These are phyloP conservation scores for Drosophila kambysellisi DNA, from an alignment of 2,888 invertebrate genomes.

Conservation along the genomic window DNA sequence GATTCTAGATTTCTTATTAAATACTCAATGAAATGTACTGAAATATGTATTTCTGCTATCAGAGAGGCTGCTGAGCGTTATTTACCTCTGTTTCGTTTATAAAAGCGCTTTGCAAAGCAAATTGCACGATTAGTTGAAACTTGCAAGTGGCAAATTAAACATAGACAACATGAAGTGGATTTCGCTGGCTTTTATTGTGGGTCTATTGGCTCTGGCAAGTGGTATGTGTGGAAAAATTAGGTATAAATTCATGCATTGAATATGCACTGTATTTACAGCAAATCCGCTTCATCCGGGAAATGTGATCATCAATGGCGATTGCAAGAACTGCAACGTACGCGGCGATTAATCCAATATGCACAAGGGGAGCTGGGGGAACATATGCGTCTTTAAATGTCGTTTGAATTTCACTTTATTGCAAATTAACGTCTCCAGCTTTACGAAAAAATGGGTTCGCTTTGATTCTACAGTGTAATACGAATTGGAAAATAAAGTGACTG, in stretches of 20 bases:
- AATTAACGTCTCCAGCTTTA: not conserved
- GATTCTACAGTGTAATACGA: not conserved
- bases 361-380: not conserved
- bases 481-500: not conserved
- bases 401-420: not conserved
- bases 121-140: not conserved
- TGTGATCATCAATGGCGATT: not conserved
- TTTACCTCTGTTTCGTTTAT: not conserved
- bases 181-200: constrained; percentile 11
- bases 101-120: not conserved
- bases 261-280: not conserved
- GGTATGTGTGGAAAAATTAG: not conserved
- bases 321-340: rapidly evolving
- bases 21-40: not conserved
- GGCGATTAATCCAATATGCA: not conserved
- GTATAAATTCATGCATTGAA: not conserved
- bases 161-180: constrained; percentile 13
- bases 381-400: not conserved
- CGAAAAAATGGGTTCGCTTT: not conserved
- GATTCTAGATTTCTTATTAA: not conserved
- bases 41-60: not conserved
- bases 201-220: constrained; percentile 17
- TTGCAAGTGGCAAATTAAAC: not conserved
- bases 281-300: not conserved
- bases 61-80: not conserved